Evolutionary conservation across 2,113 vertebrate species (phyloP).

Genomic region (Elanoides forficatus): DNA sequence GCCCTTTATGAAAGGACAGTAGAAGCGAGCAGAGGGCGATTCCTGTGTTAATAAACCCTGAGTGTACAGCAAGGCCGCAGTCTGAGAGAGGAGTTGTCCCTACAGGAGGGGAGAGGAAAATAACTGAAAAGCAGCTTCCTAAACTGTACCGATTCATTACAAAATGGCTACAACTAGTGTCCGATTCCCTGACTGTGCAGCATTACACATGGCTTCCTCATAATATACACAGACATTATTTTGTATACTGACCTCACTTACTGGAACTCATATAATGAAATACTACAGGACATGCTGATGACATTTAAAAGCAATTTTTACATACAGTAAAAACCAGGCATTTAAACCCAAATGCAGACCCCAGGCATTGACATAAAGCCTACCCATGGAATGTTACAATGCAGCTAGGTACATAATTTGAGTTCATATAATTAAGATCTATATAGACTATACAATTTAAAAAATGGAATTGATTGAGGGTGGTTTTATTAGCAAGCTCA

Average conservation of each 20-base stretch:
- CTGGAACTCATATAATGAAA: neutral
- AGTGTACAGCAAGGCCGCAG: rapidly evolving
- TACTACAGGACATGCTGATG: neutral
- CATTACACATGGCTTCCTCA: rapidly evolving
- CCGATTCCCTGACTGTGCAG: rapidly evolving
- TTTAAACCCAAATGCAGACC: neutral
- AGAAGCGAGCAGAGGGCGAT: neutral
- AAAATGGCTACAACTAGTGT: neutral
- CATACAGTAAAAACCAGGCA: neutral
- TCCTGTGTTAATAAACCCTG: neutral
- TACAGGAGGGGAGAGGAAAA: neutral
- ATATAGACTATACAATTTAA: neutral
- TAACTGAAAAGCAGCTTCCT: neutral
- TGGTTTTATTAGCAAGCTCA: neutral
- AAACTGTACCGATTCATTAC: neutral
- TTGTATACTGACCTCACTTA: neutral
- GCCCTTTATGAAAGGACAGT: neutral
- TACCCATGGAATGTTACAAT: neutral
- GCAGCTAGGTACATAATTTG: neutral
- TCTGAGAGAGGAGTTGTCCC: neutral
- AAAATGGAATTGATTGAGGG: neutral
- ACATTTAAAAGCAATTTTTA: neutral
- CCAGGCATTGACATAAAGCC: neutral
- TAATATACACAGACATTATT: too few relatives aligned
- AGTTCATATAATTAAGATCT: neutral